Conservation (phyloP, 2,113 vertebrate genomes). For the Hoplias malabaricus region DNA sequence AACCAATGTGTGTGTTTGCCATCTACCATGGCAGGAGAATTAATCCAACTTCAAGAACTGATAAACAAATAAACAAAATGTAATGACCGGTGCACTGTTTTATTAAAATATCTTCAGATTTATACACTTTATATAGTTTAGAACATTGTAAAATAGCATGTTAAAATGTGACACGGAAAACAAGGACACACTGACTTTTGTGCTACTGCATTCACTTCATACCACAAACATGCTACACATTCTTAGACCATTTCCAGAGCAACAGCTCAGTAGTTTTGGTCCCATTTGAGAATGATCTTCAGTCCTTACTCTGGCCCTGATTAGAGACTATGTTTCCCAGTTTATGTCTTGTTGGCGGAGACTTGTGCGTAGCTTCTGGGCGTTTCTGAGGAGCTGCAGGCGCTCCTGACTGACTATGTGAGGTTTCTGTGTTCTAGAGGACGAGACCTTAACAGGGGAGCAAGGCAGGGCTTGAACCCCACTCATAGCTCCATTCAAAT, state of each 20-base stretch:
- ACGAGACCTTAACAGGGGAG: slow-evolving; percentile 59
- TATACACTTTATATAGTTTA: background rate
- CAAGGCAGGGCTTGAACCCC: slow-evolving; percentile 58
- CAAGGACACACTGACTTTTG: too few relatives aligned
- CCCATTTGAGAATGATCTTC: background rate
- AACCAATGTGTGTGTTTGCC: background rate
- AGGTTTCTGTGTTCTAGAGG: slow-evolving; percentile 60
- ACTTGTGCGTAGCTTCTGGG: slow-evolving; percentile 77
- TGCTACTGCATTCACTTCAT: background rate
- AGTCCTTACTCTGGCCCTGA: background rate
- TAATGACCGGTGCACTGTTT: background rate
- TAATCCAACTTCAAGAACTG: background rate
- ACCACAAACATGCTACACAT: background rate
- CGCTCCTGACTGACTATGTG: slow-evolving; percentile 49
- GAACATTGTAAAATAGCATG: background rate
- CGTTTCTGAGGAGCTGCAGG: slow-evolving; percentile 75
- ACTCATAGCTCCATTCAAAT: slow-evolving; percentile 39
- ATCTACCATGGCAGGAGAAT: too few relatives aligned
- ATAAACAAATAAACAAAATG: background rate
- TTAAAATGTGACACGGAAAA: too few relatives aligned
- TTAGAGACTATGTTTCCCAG: slow-evolving; percentile 77
- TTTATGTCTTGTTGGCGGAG: slow-evolving; percentile 77
- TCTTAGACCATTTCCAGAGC: background rate
- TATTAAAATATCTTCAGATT: slow-evolving; percentile 18
- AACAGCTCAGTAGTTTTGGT: background rate